Conservation (phyloP, 1,140 invertebrate species). For the Sinella curviseta region DNA sequence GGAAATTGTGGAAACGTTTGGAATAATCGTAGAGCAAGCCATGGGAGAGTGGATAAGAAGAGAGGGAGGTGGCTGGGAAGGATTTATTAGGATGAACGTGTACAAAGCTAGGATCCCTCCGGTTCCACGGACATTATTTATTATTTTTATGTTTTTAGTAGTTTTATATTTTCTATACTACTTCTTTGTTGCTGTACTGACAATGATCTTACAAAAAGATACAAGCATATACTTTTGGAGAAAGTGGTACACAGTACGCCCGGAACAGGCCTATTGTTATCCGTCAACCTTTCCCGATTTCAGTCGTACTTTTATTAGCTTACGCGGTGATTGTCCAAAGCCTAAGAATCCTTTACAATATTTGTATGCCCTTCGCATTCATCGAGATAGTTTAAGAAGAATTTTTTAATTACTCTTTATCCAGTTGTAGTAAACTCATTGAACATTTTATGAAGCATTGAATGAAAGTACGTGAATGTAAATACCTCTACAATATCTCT, state of each 20-base stretch:
- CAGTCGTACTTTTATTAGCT: neutral
- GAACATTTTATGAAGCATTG: neutral
- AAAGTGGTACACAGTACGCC: neutral
- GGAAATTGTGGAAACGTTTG: conserved; percentile 48
- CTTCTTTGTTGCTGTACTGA: neutral
- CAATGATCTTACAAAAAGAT: neutral
- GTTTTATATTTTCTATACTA: conserved; percentile 1
- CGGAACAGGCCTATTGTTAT: neutral
- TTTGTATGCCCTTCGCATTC: neutral
- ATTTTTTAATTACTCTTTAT: neutral
- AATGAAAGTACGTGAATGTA: no score
- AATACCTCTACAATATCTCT: no score
- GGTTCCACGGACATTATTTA: conserved; percentile 41
- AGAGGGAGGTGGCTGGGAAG: conserved; percentile 43
- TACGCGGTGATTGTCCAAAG: neutral
- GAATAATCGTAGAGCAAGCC: conserved; percentile 42
- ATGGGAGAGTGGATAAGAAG: conserved; percentile 48
- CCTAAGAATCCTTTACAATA: neutral
- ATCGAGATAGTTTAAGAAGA: neutral
- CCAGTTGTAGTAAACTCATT: neutral
- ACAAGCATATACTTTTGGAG: neutral
- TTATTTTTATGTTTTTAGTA: conserved; percentile 26
- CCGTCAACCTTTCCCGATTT: neutral
- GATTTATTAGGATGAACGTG: conserved; percentile 41
- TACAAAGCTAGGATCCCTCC: conserved; percentile 41